Conservation (phyloP, 2,797 vertebrate species). For the Phrynocephalus forsythii region DNA sequence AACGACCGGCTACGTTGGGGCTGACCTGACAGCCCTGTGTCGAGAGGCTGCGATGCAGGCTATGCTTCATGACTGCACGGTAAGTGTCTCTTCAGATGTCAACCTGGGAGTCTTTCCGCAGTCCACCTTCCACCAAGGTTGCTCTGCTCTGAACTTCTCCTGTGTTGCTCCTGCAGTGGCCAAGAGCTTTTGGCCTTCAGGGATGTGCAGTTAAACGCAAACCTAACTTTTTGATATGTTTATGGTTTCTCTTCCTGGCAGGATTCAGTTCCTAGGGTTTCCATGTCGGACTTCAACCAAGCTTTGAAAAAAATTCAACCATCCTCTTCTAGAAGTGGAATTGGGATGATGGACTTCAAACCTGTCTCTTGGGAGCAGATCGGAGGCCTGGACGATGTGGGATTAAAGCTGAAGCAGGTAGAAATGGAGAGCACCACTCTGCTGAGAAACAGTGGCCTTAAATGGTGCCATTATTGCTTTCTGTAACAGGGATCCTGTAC, state of each 20-base stretch:
- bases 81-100: slow-evolving; percentile 60
- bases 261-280: slow-evolving; percentile 67
- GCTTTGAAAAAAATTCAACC: slow-evolving; percentile 88
- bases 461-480: not conserved
- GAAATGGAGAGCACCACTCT: not conserved
- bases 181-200: not conserved
- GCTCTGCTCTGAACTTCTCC: too few species aligned
- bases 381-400: slow-evolving; percentile 92
- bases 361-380: slow-evolving; percentile 90
- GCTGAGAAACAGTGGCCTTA: fast-evolving
- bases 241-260: slow-evolving; percentile 64
- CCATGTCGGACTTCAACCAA: slow-evolving; percentile 83
- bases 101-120: not conserved
- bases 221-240: not conserved
- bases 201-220: not conserved
- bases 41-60: slow-evolving; percentile 90
- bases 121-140: not conserved
- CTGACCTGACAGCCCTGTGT: slow-evolving; percentile 92
- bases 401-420: slow-evolving; percentile 93
- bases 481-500: too few species aligned
- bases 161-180: too few species aligned
- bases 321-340: slow-evolving; percentile 86
- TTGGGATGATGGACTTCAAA: slow-evolving; percentile 86
- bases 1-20: slow-evolving; percentile 91
- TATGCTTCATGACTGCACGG: slow-evolving; percentile 80